Evolutionary conservation across 2,888 invertebrate genomes (phyloP).

Genomic region (Chironomus tentans): DNA sequence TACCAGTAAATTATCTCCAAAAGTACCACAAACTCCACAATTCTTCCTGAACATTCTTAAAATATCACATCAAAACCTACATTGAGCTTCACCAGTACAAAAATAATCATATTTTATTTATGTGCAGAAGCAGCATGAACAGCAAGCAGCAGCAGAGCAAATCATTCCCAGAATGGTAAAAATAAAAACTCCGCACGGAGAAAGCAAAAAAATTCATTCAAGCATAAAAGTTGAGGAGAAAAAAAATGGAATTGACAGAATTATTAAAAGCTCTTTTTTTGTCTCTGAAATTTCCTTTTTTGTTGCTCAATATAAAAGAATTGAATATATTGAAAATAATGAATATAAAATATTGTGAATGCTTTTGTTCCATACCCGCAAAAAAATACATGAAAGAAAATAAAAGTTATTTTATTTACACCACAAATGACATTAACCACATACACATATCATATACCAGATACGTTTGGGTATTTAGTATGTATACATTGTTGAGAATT

Average conservation of each 20-base stretch:
- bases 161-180: not conserved
- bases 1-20: no score
- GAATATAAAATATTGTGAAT: not conserved
- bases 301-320: not conserved
- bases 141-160: not conserved
- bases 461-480: not conserved
- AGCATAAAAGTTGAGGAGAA: conserved; percentile 10
- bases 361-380: no score
- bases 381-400: not conserved
- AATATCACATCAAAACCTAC: no score
- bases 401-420: not conserved
- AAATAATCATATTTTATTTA: not conserved
- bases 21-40: no score
- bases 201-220: not conserved
- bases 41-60: no score
- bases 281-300: not conserved
- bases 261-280: not conserved
- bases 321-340: not conserved
- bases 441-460: not conserved
- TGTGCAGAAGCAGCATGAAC: not conserved
- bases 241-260: conserved; percentile 11
- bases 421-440: not conserved
- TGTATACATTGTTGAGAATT: no score
- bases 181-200: not conserved
- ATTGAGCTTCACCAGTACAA: no score